These are phyloP conservation scores for Drosophila virilis DNA, from an alignment of 1,140 invertebrate genomes.

Conservation along the genomic window DNA sequence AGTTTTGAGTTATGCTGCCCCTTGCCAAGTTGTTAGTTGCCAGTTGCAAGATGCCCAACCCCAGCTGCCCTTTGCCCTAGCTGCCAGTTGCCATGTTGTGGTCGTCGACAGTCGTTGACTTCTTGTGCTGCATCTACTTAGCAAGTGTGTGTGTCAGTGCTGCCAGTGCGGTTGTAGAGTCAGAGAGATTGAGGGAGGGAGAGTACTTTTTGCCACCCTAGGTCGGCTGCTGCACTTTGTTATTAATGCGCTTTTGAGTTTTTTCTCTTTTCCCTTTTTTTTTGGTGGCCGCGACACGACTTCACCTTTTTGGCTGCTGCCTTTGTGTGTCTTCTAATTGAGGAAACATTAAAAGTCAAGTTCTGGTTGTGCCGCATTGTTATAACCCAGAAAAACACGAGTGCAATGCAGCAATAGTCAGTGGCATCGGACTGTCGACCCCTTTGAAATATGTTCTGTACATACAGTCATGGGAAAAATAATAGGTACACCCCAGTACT, in stretches of 20 bases:
- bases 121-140: slow-evolving; percentile 47
- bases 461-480: background rate
- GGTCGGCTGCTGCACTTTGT: slow-evolving; percentile 63
- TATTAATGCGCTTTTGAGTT: slow-evolving; percentile 82
- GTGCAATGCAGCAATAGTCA: slow-evolving; percentile 72
- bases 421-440: slow-evolving; percentile 16
- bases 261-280: slow-evolving; percentile 42
- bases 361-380: slow-evolving; percentile 78
- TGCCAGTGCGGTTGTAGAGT: slow-evolving; percentile 2
- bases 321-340: slow-evolving; percentile 78
- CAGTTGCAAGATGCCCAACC: background rate
- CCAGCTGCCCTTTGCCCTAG: background rate
- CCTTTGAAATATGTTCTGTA: slow-evolving; percentile 14
- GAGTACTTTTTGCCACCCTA: slow-evolving; percentile 7
- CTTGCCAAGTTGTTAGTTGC: slow-evolving; percentile 38
- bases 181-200: background rate
- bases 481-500: background rate
- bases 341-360: slow-evolving; percentile 82
- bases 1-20: slow-evolving; percentile 70
- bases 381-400: slow-evolving; percentile 82
- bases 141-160: slow-evolving; percentile 28
- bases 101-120: slow-evolving; percentile 68
- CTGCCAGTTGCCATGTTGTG: slow-evolving; percentile 45
- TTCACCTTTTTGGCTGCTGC: slow-evolving; percentile 75
- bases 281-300: slow-evolving; percentile 44